A percentile compares a stretch with the other conserved stretches of the same genome.
phyloP scores from a whole-genome alignment of 1,140 invertebrate species.

The Hyles vespertilio region DNA sequence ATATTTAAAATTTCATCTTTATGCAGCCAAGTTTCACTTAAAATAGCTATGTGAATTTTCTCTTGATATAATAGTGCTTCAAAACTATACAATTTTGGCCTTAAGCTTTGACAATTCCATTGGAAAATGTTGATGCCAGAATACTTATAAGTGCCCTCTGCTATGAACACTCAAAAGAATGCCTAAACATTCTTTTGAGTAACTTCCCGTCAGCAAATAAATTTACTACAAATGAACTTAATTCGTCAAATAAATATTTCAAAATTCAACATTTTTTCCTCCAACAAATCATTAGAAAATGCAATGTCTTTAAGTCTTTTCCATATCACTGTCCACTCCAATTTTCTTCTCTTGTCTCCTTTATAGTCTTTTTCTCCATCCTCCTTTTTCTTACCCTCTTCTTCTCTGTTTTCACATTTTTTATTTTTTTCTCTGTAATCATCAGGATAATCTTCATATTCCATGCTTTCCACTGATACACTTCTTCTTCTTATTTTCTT shows the following conservation, averaged over 20 bases:
- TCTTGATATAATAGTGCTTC: conserved; percentile 2
- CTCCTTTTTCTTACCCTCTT: too few relatives aligned
- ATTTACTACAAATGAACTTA: conserved; percentile 1
- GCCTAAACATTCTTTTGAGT: background rate
- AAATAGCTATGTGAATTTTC: background rate
- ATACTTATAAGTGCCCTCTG: background rate
- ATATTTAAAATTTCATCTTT: background rate
- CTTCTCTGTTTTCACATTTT: too few relatives aligned
- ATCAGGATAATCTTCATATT: too few relatives aligned
- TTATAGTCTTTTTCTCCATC: too few relatives aligned
- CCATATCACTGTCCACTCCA: too few relatives aligned
- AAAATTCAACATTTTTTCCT: background rate
- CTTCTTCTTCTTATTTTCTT: too few relatives aligned
- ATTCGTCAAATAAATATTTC: conserved; percentile 7
- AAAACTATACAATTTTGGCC: conserved; percentile 6
- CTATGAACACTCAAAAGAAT: background rate
- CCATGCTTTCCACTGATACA: too few relatives aligned
- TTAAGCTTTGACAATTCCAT: background rate
- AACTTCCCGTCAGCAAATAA: conserved; percentile 2
- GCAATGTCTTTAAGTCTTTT: too few relatives aligned
- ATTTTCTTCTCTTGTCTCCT: too few relatives aligned
- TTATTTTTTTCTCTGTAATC: too few relatives aligned
- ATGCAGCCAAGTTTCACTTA: conserved; percentile 9
- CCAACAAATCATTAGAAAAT: too few relatives aligned
- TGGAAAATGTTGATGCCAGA: conserved; percentile 7